These are phyloP conservation scores for Pseudachorutes palmiensis DNA, from an alignment of 1,140 invertebrate genomes.

Conservation along the genomic window DNA sequence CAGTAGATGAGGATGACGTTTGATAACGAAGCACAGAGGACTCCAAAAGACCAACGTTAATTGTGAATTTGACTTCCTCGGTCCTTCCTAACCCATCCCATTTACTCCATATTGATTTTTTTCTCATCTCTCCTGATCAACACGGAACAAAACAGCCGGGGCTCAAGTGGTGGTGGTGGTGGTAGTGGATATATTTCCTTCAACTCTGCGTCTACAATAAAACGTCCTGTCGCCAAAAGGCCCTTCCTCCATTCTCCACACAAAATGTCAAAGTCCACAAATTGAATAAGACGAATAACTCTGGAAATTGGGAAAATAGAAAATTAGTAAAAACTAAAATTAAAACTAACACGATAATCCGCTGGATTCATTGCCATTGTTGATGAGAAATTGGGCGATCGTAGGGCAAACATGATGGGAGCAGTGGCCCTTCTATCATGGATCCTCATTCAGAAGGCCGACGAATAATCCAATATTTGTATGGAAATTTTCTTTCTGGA, in stretches of 20 bases:
- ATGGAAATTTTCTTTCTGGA: no score
- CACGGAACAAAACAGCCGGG: background rate
- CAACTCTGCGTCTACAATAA: no score
- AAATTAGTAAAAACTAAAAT: background rate
- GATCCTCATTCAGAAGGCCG: background rate
- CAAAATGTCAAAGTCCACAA: background rate
- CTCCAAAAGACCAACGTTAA: no score
- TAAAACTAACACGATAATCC: background rate
- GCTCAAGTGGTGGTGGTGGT: background rate
- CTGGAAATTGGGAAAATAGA: background rate
- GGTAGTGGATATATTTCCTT: background rate
- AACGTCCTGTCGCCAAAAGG: background rate
- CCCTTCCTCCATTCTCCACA: background rate
- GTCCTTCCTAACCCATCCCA: background rate
- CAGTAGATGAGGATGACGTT: no score
- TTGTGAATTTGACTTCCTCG: no score
- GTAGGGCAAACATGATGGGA: conserved; percentile 5
- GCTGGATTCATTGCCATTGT: conserved; percentile 5
- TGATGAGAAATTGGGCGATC: background rate
- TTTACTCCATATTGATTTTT: conserved; percentile 13
- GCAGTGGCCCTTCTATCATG: background rate
- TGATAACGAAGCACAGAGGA: no score
- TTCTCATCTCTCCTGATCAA: background rate
- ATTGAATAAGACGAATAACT: background rate
- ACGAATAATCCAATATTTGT: no score